These are phyloP conservation scores for Pseudorhiza aurosa DNA, from an alignment of 30 jellyfish, hydroid and myxozoan species.

Conservation along the genomic window DNA sequence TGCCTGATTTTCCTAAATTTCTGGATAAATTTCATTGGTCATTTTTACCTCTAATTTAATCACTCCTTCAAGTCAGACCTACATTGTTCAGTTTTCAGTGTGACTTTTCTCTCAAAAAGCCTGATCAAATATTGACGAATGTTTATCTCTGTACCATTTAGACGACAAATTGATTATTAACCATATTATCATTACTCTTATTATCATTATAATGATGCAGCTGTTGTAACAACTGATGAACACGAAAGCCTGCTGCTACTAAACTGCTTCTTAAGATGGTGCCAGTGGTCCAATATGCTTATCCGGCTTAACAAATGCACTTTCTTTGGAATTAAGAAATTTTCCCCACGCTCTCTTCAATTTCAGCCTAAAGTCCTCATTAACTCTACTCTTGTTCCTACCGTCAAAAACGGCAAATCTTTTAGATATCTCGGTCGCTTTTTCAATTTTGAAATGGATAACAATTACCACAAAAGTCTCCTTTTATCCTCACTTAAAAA, in stretches of 20 bases:
- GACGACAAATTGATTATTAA: too few species aligned
- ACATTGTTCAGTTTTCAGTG: too few species aligned
- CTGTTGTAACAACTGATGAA: constrained; percentile 23
- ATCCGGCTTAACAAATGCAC: constrained; percentile 7
- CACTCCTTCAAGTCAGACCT: too few species aligned
- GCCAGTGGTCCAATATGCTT: constrained; percentile 31
- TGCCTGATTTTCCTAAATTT: too few species aligned
- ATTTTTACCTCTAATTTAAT: too few species aligned
- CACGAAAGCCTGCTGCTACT: constrained; percentile 29
- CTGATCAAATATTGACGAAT: too few species aligned
- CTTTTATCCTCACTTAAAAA: neutral
- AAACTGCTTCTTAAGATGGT: constrained; percentile 13
- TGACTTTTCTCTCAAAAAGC: too few species aligned
- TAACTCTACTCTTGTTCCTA: neutral
- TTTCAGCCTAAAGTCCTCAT: constrained; percentile 9
- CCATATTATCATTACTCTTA: too few species aligned
- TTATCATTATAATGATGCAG: too few species aligned
- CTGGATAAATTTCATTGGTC: too few species aligned
- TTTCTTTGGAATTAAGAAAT: constrained; percentile 14
- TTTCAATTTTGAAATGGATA: neutral
- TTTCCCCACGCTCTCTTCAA: constrained; percentile 10
- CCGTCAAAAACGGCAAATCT: neutral
- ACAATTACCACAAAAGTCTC: neutral
- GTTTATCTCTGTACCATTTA: too few species aligned
- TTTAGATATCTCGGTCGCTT: constrained; percentile 25